phyloP scores from a whole-genome alignment of 2,888 invertebrate species.

The Pheosia tremula region DNA sequence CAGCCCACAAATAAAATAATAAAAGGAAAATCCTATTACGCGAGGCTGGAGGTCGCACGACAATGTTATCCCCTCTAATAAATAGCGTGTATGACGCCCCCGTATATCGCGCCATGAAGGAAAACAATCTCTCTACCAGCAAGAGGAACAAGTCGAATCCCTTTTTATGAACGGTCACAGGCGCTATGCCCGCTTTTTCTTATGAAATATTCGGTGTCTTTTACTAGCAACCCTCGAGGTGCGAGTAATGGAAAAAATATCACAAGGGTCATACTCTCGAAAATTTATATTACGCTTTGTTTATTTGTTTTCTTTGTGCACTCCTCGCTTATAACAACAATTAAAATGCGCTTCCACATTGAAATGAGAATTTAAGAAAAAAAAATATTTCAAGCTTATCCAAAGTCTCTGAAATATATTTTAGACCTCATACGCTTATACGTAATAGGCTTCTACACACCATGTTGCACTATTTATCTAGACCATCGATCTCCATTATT shows the following conservation, averaged over 20 bases:
- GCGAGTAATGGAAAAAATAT: constrained; percentile 49
- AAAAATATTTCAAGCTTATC: no score
- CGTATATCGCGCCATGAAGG: constrained; percentile 62
- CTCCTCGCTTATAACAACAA: not conserved
- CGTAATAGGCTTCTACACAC: no score
- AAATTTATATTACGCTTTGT: constrained; percentile 21
- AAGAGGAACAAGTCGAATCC: constrained; percentile 71
- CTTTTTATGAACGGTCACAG: constrained; percentile 71
- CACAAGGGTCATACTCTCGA: constrained; percentile 42
- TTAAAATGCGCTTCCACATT: constrained; percentile 1
- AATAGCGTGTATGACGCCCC: constrained; percentile 74
- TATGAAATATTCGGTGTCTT: constrained; percentile 58
- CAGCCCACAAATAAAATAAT: constrained; percentile 74
- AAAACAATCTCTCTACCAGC: constrained; percentile 72
- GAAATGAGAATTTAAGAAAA: constrained; percentile 14
- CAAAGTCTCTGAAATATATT: no score
- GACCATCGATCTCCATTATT: not conserved
- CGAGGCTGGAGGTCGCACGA: constrained; percentile 52
- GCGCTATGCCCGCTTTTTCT: constrained; percentile 55
- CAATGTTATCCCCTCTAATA: constrained; percentile 80
- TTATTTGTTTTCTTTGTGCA: constrained; percentile 16
- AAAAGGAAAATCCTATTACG: constrained; percentile 76
- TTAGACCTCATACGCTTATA: no score
- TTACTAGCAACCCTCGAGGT: constrained; percentile 51
- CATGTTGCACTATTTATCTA: not conserved